Percentiles rank a stretch among this genome's conserved stretches.
phyloP scores from a whole-genome alignment of 2,888 invertebrate genomes.

The Dugesia japonica region DNA sequence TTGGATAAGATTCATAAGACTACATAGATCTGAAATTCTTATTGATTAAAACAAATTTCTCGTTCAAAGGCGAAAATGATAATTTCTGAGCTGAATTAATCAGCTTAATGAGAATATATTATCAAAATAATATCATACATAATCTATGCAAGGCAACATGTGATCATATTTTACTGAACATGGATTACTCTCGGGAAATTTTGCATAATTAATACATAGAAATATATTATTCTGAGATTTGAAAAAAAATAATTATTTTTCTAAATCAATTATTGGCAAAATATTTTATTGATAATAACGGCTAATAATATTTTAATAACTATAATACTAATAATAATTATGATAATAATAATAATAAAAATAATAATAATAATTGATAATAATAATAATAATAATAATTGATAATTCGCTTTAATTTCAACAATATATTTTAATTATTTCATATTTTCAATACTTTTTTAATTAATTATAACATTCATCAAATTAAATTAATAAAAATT shows the following conservation, averaged over 20 bases:
- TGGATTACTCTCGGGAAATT: not conserved
- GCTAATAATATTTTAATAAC: no score
- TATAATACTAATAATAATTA: no score
- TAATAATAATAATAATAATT: no score
- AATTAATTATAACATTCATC: no score
- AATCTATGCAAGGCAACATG: not conserved
- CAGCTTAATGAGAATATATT: not conserved
- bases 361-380: no score
- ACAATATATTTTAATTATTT: no score
- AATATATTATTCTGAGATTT: not conserved
- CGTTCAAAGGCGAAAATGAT: not conserved
- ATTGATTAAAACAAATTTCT: not conserved
- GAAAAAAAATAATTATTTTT: not conserved
- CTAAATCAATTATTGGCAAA: not conserved
- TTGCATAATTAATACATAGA: not conserved
- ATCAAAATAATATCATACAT: not conserved
- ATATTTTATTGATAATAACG: not conserved
- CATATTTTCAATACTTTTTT: no score
- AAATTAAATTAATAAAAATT: no score
- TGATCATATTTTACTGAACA: not conserved
- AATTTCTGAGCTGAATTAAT: not conserved
- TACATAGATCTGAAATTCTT: no score
- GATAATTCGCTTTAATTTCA: no score
- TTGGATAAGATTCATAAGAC: no score
- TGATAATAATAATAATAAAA: no score